Conservation (phyloP, 1,140 invertebrate genomes). For the Camponotus floridanus region DNA sequence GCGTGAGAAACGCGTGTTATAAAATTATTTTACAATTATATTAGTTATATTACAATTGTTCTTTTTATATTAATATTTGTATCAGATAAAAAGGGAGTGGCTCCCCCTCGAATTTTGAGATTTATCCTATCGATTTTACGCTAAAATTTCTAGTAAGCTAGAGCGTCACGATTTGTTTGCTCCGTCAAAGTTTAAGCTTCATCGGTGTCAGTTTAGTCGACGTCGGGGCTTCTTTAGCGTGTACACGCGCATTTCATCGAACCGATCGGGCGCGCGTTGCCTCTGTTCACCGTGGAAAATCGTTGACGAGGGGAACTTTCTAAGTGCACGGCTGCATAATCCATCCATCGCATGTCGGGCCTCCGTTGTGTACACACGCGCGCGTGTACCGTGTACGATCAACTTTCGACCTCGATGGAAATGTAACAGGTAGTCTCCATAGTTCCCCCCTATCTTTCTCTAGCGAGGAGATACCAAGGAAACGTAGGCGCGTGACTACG, state of each 20-base stretch:
- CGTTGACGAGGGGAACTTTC: slow-evolving; percentile 67
- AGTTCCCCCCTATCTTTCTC: neutral
- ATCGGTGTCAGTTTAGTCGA: slow-evolving; percentile 19
- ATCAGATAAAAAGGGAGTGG: too few relatives aligned
- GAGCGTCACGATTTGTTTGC: slow-evolving; percentile 19
- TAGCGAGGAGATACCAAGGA: slow-evolving; percentile 19
- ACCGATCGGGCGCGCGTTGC: neutral
- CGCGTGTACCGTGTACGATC: slow-evolving; percentile 24
- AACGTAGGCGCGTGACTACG: slow-evolving; percentile 16
- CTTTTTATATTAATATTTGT: neutral
- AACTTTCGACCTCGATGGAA: slow-evolving; percentile 71
- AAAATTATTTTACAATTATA: neutral
- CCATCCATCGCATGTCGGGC: slow-evolving; percentile 61
- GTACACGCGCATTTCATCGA: slow-evolving; percentile 36
- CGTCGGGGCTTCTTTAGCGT: slow-evolving; percentile 31
- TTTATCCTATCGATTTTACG: too few relatives aligned
- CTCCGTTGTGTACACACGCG: slow-evolving; percentile 27
- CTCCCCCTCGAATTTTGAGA: too few relatives aligned
- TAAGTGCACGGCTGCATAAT: slow-evolving; percentile 72
- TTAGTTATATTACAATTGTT: neutral
- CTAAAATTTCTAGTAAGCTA: neutral
- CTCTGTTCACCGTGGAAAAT: slow-evolving; percentile 60
- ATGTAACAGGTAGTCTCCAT: slow-evolving; percentile 70
- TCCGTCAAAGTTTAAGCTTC: neutral
- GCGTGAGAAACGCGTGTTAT: neutral